phyloP scores from a whole-genome alignment of 2,888 invertebrate species.

The Tetranychus truncatus region DNA sequence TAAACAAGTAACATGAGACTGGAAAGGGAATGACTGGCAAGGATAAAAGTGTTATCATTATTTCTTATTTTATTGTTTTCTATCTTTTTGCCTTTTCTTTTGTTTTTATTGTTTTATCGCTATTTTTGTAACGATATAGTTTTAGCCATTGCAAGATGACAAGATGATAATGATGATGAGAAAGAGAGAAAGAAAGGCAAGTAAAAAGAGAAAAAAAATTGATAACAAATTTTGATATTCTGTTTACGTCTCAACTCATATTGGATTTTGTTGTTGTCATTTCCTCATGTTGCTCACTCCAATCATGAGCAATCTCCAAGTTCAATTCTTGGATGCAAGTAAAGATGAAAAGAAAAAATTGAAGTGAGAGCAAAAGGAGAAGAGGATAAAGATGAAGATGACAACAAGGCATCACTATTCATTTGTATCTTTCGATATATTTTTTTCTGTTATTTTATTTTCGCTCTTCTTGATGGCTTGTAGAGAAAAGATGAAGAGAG shows the following conservation, averaged over 20 bases:
- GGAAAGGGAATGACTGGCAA: not conserved
- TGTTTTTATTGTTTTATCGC: not conserved
- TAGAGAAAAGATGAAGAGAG: not conserved
- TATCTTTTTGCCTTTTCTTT: not conserved
- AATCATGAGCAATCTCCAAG: too few relatives aligned
- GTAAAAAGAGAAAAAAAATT: not conserved
- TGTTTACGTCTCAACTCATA: not conserved
- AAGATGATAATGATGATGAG: not conserved
- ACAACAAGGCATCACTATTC: not conserved
- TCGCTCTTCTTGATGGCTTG: not conserved
- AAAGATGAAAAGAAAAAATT: too few relatives aligned
- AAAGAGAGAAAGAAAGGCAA: not conserved
- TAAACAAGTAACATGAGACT: not conserved
- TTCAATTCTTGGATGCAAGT: too few relatives aligned
- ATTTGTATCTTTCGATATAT: not conserved
- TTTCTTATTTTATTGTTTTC: not conserved
- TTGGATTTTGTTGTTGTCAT: not conserved
- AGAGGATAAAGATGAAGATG: not conserved
- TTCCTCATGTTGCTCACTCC: not conserved
- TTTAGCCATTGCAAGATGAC: not conserved
- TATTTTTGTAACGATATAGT: not conserved
- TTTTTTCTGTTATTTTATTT: not conserved
- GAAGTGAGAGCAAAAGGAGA: not conserved
- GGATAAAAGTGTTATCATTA: not conserved
- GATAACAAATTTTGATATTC: not conserved